These are phyloP conservation scores for Hyppa rectilinea DNA, from an alignment of 2,888 invertebrate genomes.

Conservation along the genomic window DNA sequence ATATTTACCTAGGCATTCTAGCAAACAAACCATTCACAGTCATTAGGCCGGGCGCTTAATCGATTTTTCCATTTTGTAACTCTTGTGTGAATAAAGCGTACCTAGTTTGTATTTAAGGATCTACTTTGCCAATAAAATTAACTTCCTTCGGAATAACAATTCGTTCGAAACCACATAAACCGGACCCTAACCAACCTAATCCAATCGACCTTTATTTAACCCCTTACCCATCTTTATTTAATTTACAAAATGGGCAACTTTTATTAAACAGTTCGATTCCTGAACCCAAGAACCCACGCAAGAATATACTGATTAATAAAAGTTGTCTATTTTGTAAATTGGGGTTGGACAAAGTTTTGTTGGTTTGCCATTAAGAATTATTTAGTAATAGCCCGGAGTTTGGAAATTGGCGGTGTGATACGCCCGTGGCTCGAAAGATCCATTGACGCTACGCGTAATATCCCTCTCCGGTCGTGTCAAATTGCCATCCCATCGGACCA, in stretches of 20 bases:
- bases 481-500: no score
- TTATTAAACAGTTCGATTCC: no score
- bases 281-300: no score
- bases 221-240: neutral
- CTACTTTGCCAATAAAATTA: neutral
- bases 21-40: neutral
- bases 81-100: neutral
- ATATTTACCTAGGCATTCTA: neutral
- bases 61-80: neutral
- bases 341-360: no score
- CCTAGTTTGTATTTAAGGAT: neutral
- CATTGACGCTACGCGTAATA: no score
- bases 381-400: no score
- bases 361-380: no score
- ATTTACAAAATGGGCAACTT: constrained; percentile 7
- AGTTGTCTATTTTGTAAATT: no score
- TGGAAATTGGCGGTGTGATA: no score
- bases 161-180: neutral
- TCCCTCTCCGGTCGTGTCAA: no score
- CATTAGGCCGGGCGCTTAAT: neutral
- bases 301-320: no score
- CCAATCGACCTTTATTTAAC: constrained; percentile 6
- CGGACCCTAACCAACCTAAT: neutral
- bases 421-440: no score
- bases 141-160: constrained; percentile 18